Conservation (phyloP, 2,113 vertebrate genomes). For the Pholis gunnellus region DNA sequence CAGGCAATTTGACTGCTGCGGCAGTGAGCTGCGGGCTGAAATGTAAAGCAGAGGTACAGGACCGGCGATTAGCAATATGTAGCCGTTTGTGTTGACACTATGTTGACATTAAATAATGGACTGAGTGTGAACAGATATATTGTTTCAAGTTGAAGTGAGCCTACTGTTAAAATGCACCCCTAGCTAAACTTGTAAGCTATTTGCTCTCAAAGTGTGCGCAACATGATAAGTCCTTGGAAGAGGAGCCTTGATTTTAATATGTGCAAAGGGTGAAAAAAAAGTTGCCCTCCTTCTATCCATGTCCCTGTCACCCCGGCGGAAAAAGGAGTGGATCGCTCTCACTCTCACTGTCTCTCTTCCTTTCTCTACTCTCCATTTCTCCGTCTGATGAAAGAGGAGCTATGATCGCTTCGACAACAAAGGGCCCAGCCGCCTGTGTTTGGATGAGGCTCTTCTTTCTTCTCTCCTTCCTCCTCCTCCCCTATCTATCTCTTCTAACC, state of each 20-base stretch:
- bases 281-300: constrained; percentile 75
- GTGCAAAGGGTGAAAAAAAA: constrained; percentile 71
- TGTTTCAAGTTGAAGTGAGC: constrained; percentile 60
- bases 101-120: constrained; percentile 29
- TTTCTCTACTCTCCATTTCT: constrained; percentile 71
- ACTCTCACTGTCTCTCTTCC: constrained; percentile 70
- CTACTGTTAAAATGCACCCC: constrained; percentile 41
- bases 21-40: constrained; percentile 46
- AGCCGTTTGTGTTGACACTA: constrained; percentile 46
- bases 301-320: constrained; percentile 76
- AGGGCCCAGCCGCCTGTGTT: constrained; percentile 82
- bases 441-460: constrained; percentile 83
- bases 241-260: constrained; percentile 71
- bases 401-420: constrained; percentile 87
- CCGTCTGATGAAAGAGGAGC: constrained; percentile 85
- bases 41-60: constrained; percentile 32
- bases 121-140: constrained; percentile 54
- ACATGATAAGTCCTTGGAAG: constrained; percentile 73
- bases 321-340: constrained; percentile 77
- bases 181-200: constrained; percentile 56
- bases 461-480: constrained; percentile 81
- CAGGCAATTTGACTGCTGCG: constrained; percentile 70
- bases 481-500: constrained; percentile 78
- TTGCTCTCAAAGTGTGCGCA: constrained; percentile 63
- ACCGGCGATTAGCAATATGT: constrained; percentile 42